Evolutionary conservation across 2,888 invertebrate genomes (phyloP).

Genomic region (Dynastes maya): DNA sequence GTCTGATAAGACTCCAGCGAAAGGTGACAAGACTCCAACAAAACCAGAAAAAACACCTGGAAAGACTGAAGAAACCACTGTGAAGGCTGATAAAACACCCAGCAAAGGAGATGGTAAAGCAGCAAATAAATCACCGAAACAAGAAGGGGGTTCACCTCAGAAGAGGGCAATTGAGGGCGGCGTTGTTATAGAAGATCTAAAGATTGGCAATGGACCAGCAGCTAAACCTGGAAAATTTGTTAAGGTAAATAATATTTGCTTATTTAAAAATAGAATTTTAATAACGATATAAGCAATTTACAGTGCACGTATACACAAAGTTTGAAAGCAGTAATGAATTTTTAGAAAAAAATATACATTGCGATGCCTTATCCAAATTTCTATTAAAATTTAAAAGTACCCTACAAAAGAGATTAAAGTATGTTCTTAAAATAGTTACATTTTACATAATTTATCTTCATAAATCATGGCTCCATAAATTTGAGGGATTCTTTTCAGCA

Average conservation of each 20-base stretch:
- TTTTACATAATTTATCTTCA: too few species aligned
- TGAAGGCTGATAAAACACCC: too few species aligned
- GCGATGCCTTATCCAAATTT: too few species aligned
- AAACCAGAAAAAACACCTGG: conserved; percentile 56
- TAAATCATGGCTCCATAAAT: too few species aligned
- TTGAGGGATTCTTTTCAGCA: too few species aligned
- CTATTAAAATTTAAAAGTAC: too few species aligned
- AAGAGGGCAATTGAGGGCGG: conserved; percentile 82
- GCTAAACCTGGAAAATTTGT: conserved; percentile 86
- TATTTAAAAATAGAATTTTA: conserved; percentile 87
- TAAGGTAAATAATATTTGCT: conserved; percentile 89
- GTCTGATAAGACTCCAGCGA: conserved; percentile 62
- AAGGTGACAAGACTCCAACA: conserved; percentile 57
- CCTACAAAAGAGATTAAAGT: too few species aligned
- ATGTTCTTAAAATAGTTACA: too few species aligned
- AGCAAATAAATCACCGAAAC: conserved; percentile 52
- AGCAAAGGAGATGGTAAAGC: conserved; percentile 33
- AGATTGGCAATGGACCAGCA: conserved; percentile 83
- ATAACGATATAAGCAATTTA: conserved; percentile 64
- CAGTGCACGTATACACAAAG: too few species aligned
- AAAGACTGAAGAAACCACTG: conserved; percentile 45
- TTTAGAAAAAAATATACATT: too few species aligned
- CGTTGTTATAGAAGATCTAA: conserved; percentile 85
- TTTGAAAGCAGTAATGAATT: too few species aligned
- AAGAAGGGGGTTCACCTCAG: conserved; percentile 58